Evolutionary conservation across 2,888 invertebrate species (phyloP).

Genomic region (Creontiades dilutus): DNA sequence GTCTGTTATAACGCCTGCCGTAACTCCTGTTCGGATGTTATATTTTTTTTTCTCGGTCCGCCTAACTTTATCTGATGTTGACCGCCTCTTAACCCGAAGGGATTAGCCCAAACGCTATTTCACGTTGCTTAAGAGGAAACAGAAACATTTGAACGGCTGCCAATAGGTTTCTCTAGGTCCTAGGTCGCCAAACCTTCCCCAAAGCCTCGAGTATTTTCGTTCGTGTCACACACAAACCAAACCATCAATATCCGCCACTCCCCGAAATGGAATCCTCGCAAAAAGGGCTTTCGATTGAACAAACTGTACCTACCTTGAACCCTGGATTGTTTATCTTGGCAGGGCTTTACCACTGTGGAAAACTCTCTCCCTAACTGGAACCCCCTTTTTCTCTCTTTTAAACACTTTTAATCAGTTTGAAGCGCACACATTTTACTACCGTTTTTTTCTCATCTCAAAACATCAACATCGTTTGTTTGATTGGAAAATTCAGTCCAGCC

Average conservation of each 20-base stretch:
- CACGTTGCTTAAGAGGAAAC: slow-evolving; percentile 29
- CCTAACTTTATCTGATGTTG: not conserved
- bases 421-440: not conserved
- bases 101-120: slow-evolving; percentile 25
- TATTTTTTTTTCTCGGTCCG: not conserved
- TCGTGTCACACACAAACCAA: slow-evolving; percentile 32
- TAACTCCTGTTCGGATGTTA: not conserved
- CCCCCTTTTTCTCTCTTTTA: not conserved
- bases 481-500: too few relatives aligned
- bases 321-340: slow-evolving; percentile 21
- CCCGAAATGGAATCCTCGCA: slow-evolving; percentile 27
- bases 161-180: slow-evolving; percentile 33
- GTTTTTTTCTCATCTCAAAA: not conserved
- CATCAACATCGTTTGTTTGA: too few relatives aligned
- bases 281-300: slow-evolving; percentile 28
- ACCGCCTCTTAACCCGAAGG: slow-evolving; percentile 1
- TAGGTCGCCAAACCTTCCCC: slow-evolving; percentile 9
- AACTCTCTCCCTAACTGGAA: not conserved
- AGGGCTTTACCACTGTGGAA: not conserved
- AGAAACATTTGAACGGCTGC: slow-evolving; percentile 41
- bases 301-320: slow-evolving; percentile 39
- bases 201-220: slow-evolving; percentile 18
- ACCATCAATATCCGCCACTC: slow-evolving; percentile 42
- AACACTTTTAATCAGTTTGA: slow-evolving; percentile 11
- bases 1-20: not conserved